Conservation (phyloP, 37 sponge, comb jelly and placozoan species). For the Petrosia ficiformis region DNA sequence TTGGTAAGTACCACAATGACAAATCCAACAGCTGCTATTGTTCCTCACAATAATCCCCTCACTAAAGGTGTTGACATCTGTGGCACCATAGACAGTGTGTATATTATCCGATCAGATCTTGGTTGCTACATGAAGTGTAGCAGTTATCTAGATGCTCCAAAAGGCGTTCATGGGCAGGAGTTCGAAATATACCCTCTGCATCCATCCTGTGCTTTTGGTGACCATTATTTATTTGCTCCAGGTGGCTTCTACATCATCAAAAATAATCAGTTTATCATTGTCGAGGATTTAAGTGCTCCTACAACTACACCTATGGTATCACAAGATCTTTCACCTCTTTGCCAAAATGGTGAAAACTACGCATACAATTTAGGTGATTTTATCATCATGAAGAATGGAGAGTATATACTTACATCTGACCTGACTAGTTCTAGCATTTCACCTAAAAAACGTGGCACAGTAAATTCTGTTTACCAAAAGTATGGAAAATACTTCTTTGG, state of each 20-base stretch:
- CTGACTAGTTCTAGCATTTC: too few species aligned
- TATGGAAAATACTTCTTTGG: not conserved
- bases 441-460: too few species aligned
- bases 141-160: not conserved
- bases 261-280: not conserved
- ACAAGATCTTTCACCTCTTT: not conserved
- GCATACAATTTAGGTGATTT: not conserved
- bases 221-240: not conserved
- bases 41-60: too few species aligned
- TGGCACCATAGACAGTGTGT: not conserved
- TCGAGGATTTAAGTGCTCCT: not conserved
- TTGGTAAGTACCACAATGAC: too few species aligned
- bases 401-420: not conserved
- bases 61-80: slow-evolving; percentile 4
- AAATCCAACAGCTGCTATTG: too few species aligned
- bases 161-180: not conserved
- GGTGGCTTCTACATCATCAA: not conserved
- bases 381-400: not conserved
- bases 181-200: not conserved
- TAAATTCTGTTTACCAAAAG: not conserved
- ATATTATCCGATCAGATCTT: not conserved
- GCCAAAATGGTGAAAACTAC: not conserved
- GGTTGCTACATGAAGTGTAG: not conserved
- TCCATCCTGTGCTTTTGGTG: not conserved
- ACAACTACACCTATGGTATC: too few species aligned